phyloP scores from a whole-genome alignment of 2,888 invertebrate genomes.

The Cantharis rustica region DNA sequence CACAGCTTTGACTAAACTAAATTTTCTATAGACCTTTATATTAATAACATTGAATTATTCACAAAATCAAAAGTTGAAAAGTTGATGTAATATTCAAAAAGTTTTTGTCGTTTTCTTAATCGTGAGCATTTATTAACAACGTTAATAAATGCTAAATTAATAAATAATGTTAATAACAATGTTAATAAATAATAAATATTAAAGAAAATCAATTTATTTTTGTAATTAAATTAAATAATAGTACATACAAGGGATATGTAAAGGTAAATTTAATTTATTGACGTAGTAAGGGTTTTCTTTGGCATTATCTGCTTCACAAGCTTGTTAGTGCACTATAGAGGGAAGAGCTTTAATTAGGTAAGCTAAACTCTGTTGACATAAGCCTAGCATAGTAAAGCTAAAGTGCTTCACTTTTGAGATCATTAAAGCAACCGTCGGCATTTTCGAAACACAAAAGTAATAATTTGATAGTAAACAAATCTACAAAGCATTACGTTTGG shows the following conservation, averaged over 20 bases:
- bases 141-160: too few relatives aligned
- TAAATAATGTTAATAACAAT: too few relatives aligned
- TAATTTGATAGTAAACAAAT: conserved; percentile 16
- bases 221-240: background rate
- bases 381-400: conserved; percentile 10
- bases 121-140: background rate
- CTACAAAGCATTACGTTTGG: conserved; percentile 3
- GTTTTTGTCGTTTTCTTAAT: background rate
- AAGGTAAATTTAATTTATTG: conserved; percentile 19
- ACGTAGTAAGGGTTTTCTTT: conserved; percentile 44
- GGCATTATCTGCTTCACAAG: conserved; percentile 50
- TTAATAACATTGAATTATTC: background rate
- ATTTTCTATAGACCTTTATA: background rate
- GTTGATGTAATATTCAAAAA: background rate
- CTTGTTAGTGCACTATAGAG: conserved; percentile 51
- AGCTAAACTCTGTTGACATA: conserved; percentile 50
- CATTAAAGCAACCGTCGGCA: conserved; percentile 14
- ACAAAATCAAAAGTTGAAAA: background rate
- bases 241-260: conserved; percentile 6
- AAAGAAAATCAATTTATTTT: background rate
- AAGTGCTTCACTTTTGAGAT: conserved; percentile 12
- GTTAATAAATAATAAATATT: too few relatives aligned
- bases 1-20: background rate
- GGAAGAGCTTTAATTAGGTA: conserved; percentile 54
- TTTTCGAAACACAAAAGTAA: conserved; percentile 11